A percentile compares a stretch with the other conserved stretches of the same genome.
Evolutionary conservation across 2,113 vertebrate genomes (phyloP).

Genomic region (Odontophorus gujanensis): DNA sequence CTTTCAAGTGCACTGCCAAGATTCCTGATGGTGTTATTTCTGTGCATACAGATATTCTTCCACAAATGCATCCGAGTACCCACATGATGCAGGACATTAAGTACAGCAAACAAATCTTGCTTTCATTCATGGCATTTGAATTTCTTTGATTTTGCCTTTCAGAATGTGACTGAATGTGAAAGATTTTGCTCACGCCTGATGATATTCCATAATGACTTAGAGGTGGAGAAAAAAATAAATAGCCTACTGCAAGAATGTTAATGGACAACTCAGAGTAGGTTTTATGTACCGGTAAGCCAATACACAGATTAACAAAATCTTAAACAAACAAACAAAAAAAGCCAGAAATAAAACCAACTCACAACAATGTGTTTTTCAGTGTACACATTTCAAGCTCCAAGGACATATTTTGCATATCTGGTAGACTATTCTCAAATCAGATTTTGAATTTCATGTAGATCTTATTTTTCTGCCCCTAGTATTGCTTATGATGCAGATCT

Average conservation of each 20-base stretch:
- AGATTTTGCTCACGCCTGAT: slow-evolving; percentile 59
- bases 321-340: background rate
- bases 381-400: background rate
- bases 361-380: background rate
- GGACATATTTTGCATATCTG: background rate
- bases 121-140: slow-evolving; percentile 70
- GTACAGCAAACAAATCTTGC: slow-evolving; percentile 66
- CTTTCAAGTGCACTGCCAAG: background rate
- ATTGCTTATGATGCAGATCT: background rate
- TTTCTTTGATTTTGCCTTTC: slow-evolving; percentile 69
- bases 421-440: background rate
- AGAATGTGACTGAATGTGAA: slow-evolving; percentile 57
- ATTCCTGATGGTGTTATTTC: slow-evolving; percentile 38
- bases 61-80: background rate
- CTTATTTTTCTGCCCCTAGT: background rate
- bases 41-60: slow-evolving; percentile 11
- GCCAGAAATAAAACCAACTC: background rate
- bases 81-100: background rate
- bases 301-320: background rate
- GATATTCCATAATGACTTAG: slow-evolving; percentile 58
- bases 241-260: background rate
- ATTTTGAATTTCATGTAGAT: background rate
- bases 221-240: slow-evolving; percentile 59
- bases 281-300: background rate
- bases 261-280: background rate